These are phyloP conservation scores for Intellagama lesueurii DNA, from an alignment of 2,797 vertebrate genomes.

Conservation along the genomic window DNA sequence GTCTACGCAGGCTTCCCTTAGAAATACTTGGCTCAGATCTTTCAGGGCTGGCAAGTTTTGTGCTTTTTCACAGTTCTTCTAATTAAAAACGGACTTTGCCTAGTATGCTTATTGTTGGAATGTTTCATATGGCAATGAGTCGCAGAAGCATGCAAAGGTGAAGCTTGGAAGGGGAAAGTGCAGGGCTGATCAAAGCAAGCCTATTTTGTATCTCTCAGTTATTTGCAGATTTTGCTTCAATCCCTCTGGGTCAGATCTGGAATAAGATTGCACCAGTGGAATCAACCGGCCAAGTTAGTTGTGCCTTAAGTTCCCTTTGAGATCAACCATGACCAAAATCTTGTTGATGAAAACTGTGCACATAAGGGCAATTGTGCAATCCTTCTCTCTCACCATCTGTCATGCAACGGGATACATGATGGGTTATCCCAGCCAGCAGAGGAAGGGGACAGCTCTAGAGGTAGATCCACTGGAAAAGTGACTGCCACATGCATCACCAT, in stretches of 20 bases:
- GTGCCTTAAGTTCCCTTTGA: not conserved
- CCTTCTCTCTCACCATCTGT: too few relatives aligned
- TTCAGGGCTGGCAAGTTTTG: conserved; percentile 46
- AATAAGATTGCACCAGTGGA: not conserved
- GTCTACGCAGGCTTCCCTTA: conserved; percentile 55
- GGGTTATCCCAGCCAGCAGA: too few relatives aligned
- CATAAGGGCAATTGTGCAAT: too few relatives aligned
- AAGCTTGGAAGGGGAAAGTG: conserved; percentile 53
- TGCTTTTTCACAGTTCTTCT: conserved; percentile 66
- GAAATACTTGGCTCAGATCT: conserved; percentile 61
- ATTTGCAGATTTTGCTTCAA: conserved; percentile 55
- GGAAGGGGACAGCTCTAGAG: too few relatives aligned
- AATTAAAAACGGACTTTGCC: conserved; percentile 62
- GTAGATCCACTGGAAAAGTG: not conserved
- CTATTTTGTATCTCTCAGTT: conserved; percentile 44
- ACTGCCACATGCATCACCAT: not conserved
- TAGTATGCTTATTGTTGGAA: conserved; percentile 46
- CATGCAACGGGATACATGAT: too few relatives aligned
- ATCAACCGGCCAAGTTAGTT: not conserved
- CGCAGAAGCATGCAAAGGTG: conserved; percentile 63
- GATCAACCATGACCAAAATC: too few relatives aligned
- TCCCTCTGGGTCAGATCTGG: not conserved
- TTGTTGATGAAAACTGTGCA: too few relatives aligned
- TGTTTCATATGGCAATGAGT: conserved; percentile 57
- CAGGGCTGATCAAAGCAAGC: conserved; percentile 61